Evolutionary conservation across 2,113 vertebrate species (phyloP).

Genomic region (Pandion haliaetus): DNA sequence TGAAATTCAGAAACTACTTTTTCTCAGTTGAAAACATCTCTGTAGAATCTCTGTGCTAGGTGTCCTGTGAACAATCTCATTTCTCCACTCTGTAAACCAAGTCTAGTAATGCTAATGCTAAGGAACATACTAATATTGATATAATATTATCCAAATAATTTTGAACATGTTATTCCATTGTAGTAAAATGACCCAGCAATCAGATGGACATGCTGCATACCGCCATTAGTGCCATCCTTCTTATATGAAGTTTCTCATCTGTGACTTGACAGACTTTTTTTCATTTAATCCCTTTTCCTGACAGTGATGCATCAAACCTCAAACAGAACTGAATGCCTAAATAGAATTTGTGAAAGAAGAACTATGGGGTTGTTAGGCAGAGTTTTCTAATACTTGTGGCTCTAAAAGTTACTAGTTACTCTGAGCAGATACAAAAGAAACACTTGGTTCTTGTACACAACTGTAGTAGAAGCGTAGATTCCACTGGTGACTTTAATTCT

Average conservation of each 20-base stretch:
- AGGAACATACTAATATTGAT: background rate
- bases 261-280: background rate
- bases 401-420: background rate
- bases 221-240: background rate
- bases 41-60: background rate
- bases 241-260: background rate
- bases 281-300: background rate
- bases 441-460: background rate
- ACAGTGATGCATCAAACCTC: background rate
- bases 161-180: background rate
- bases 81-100: background rate
- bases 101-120: background rate
- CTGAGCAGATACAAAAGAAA: background rate
- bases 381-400: background rate
- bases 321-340: background rate
- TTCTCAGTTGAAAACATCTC: background rate
- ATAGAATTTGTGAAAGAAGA: background rate
- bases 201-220: background rate
- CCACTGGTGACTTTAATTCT: background rate
- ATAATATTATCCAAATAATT: background rate
- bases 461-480: background rate
- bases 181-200: background rate
- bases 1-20: background rate
- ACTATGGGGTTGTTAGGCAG: background rate
- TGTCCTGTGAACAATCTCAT: background rate